Evolutionary conservation across 2,888 invertebrate genomes (phyloP), one percentile per base, ranked within the genome.

Genomic region (Diachrysia chrysitis): DNA sequence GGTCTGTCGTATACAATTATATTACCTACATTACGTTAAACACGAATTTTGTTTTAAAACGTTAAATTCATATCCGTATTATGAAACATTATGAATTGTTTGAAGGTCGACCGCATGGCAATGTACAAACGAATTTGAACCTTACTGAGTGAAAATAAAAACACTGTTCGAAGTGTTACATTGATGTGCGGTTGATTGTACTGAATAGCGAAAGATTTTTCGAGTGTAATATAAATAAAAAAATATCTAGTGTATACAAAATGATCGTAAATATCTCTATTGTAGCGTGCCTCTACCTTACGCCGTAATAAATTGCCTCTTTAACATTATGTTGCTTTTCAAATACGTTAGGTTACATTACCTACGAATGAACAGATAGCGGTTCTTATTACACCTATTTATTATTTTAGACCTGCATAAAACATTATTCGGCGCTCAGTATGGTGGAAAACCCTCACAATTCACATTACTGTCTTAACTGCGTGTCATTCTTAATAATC

Each of bases 401-500:
- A 66, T 68, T 75, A 23, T 66, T 71, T 56, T 63, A 57, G 42
- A 60, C 57, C 14, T 23, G 55, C 55, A 53, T 21, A 55, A 63
- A 55, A 46, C 46, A 56, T 23, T 32, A 63, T 4, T 48, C 6
- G 17, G 25, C 29, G 35, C 57, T 21, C 53, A 42, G 32, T 25
- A 29, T 6, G 21, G 29, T 25, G 58, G 51, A 42, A 51, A 56
- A 66, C 51, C 48, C 37, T 29, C 37, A 29, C 19, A 35, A 55
- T 37, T 35, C 53, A 60, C 46, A 23, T 23, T 58, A 68, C 68
- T 70, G 61, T 62, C 35, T 53, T 42, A 70, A 76, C 58, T 70
- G 69, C 71, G 71, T 71, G 57, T 58, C 64, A 76, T 80, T 73
- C 72, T 69, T 73, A 73, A 68, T 73, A 79, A 83, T 73, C 74